These are phyloP conservation scores for Andrena haemorrhoa DNA, from an alignment of 2,888 invertebrate genomes.

Conservation along the genomic window DNA sequence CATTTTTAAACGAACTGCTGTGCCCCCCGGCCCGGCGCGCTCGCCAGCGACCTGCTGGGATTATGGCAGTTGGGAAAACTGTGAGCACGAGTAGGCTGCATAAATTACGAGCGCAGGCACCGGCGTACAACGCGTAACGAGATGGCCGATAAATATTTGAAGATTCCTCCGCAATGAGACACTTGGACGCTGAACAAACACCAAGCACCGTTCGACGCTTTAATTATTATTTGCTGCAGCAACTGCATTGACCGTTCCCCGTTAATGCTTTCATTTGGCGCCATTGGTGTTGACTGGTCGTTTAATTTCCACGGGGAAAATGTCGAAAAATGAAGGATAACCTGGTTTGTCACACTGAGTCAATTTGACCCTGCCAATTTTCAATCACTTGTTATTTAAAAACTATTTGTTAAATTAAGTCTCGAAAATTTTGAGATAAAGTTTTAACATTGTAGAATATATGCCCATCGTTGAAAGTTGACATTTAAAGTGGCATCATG, in stretches of 20 bases:
- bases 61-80: constrained; percentile 10
- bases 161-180: constrained; percentile 24
- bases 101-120: constrained; percentile 32
- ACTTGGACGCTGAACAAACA: constrained; percentile 29
- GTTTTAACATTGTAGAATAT: no score
- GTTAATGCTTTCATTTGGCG: background rate
- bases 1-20: constrained; percentile 29
- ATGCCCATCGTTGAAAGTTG: no score
- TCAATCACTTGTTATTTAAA: no score
- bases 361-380: no score
- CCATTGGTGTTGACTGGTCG: background rate
- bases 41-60: constrained; percentile 4
- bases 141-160: constrained; percentile 52
- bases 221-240: constrained; percentile 22
- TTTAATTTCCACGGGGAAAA: background rate
- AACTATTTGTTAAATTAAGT: no score
- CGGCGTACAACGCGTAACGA: constrained; percentile 18
- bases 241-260: background rate
- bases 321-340: no score
- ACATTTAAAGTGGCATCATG: no score
- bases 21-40: background rate
- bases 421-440: no score
- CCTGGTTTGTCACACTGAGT: no score
- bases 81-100: constrained; percentile 14
- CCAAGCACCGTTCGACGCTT: constrained; percentile 11